Evolutionary conservation across 2,797 vertebrate species (phyloP), one percentile per base, ranked within the genome.

Genomic region (Lates japonicus): DNA sequence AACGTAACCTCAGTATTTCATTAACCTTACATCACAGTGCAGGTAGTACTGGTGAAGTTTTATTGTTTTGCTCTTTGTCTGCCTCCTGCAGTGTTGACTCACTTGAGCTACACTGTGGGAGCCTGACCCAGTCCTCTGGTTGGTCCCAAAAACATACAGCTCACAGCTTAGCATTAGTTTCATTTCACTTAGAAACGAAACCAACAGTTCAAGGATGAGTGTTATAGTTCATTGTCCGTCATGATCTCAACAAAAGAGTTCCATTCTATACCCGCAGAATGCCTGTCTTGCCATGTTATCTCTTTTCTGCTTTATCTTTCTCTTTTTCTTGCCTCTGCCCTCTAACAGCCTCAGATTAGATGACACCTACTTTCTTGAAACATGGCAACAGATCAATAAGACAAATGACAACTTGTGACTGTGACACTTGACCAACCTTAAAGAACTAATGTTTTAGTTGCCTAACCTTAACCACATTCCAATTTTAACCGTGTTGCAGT

Each of bases 71-170:
- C 37, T 39, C 51, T 16, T 29, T 55, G 31, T 7, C 7, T 31
- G 13, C 6, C 25, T 55, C 51, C 22, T 52, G 41, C 22, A 55
- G 33, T 31, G 17, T 46, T 13, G 12, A 25, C 22, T 25, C 49
- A 22, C 48, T 51, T 22, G 49, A 51, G 20, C 49, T 51, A 51
- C n/a, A 10, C n/a, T 20, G 14, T 61, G 7, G 20, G 37, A 68
- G 64, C 64, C 42, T 64, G 60, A 70, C 51, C 37, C n/a, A 20
- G 57, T 65, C 49, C 37, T 57, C n/a, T 63, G 64, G 20, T 51
- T 5, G 13, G 16, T 39, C 25, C 5, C 54, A 46, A 60, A 54
- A 16, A 37, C 29, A 44, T 37, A 60, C 16, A 12, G 44, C 42
- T 64, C 52, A 10, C 16, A n/a, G 16, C 46, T 69, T 12, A 0